Conservation (phyloP, 2,113 vertebrate species). For the Pristiophorus japonicus region DNA sequence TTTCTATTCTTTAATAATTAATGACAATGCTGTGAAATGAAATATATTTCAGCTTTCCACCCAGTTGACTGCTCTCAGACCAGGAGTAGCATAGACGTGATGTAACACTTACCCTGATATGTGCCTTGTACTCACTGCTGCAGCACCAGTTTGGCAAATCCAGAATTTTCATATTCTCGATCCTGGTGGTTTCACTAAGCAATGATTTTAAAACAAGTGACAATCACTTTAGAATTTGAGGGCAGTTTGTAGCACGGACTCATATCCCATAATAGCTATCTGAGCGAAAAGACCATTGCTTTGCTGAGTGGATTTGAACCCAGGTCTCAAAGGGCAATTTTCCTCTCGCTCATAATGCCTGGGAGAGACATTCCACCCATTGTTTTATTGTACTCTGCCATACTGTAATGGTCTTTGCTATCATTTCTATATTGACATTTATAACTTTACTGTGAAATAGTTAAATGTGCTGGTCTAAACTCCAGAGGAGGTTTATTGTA, state of each 20-base stretch:
- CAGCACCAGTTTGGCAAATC: not conserved
- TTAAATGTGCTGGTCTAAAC: not conserved
- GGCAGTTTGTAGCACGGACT: not conserved
- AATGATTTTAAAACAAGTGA: not conserved
- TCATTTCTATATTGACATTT: slow-evolving; percentile 1
- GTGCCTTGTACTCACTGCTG: not conserved
- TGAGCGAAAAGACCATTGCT: not conserved
- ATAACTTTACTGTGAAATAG: slow-evolving; percentile 2
- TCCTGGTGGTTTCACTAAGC: not conserved
- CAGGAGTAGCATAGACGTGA: not conserved
- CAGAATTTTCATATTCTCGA: not conserved
- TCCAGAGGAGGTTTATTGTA: not conserved
- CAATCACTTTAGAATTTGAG: slow-evolving; percentile 13
- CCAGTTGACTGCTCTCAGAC: not conserved
- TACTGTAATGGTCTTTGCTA: slow-evolving; percentile 10
- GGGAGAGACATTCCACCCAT: not conserved
- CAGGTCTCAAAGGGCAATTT: not conserved
- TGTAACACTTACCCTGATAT: not conserved
- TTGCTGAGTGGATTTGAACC: not conserved
- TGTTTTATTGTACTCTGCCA: slow-evolving; percentile 7
- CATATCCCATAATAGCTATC: not conserved
- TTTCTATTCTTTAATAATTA: slow-evolving; percentile 30
- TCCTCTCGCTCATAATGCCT: not conserved
- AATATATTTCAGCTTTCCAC: not conserved
- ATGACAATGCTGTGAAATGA: slow-evolving; percentile 25